These are phyloP conservation scores for Euphydryas editha DNA, from an alignment of 2,888 invertebrate genomes.

Conservation along the genomic window DNA sequence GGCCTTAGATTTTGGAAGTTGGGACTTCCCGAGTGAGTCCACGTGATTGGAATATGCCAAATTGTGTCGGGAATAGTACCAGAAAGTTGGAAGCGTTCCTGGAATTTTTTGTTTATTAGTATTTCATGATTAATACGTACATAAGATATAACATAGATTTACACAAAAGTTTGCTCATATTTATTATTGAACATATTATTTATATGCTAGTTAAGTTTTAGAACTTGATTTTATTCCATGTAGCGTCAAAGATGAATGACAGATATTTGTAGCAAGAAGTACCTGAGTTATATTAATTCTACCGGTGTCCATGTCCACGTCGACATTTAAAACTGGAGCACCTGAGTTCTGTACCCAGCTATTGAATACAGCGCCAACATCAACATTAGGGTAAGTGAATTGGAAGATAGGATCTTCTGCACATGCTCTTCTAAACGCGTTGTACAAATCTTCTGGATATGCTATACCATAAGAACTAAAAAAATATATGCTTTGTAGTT, in stretches of 20 bases:
- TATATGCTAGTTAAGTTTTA: too few relatives aligned
- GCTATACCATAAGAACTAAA: conserved; percentile 66
- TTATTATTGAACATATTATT: too few relatives aligned
- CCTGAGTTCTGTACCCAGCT: conserved; percentile 86
- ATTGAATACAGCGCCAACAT: conserved; percentile 77
- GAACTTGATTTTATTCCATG: too few relatives aligned
- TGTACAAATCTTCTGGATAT: conserved; percentile 65
- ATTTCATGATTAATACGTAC: too few relatives aligned
- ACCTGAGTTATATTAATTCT: conserved; percentile 70
- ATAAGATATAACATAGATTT: too few relatives aligned
- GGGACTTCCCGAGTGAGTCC: conserved; percentile 65
- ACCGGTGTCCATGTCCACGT: conserved; percentile 62
- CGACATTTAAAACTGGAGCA: conserved; percentile 82
- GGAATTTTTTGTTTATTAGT: conserved; percentile 12
- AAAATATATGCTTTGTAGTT: too few relatives aligned
- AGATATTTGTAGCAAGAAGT: too few relatives aligned
- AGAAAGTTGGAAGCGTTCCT: conserved; percentile 67
- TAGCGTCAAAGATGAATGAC: too few relatives aligned
- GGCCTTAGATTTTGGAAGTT: conserved; percentile 69
- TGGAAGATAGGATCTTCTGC: conserved; percentile 58
- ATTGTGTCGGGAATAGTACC: conserved; percentile 50
- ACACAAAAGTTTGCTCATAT: too few relatives aligned
- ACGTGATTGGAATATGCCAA: conserved; percentile 76
- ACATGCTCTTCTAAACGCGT: conserved; percentile 61
- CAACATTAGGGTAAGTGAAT: conserved; percentile 52